Conservation (phyloP, 2,888 invertebrate species). For the Amphipoea lucens region DNA sequence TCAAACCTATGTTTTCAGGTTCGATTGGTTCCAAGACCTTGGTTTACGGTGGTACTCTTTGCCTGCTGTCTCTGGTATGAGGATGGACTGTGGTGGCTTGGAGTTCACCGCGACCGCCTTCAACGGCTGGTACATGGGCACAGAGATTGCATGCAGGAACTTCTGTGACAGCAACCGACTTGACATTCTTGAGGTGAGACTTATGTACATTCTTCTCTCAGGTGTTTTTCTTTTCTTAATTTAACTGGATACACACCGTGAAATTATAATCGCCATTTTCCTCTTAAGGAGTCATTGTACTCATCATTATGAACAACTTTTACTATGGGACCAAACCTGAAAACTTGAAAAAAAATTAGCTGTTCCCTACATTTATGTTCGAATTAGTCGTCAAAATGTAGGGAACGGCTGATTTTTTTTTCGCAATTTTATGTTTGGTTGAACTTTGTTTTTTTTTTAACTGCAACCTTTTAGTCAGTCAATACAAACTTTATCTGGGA, state of each 20-base stretch:
- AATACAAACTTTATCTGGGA: too few relatives aligned
- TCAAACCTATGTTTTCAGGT: slow-evolving; percentile 87
- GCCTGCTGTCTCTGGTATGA: slow-evolving; percentile 97
- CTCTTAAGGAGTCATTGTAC: too few relatives aligned
- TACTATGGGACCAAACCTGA: too few relatives aligned
- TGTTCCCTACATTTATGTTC: too few relatives aligned
- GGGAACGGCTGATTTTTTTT: too few relatives aligned
- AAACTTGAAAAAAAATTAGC: too few relatives aligned
- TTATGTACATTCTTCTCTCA: not conserved
- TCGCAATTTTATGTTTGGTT: too few relatives aligned
- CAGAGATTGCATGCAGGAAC: slow-evolving; percentile 98
- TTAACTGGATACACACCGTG: not conserved
- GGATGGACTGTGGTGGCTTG: slow-evolving; percentile 98
- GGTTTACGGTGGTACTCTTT: slow-evolving; percentile 96
- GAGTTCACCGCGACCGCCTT: slow-evolving; percentile 98
- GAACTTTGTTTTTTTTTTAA: too few relatives aligned
- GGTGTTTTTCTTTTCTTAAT: not conserved
- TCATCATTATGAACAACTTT: too few relatives aligned
- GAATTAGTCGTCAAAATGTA: too few relatives aligned
- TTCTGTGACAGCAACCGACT: slow-evolving; percentile 96
- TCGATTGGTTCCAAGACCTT: slow-evolving; percentile 96
- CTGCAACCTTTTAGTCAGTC: too few relatives aligned
- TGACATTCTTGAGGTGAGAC: slow-evolving; percentile 95
- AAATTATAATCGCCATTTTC: too few relatives aligned
- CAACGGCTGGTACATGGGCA: slow-evolving; percentile 99